Percentiles rank a stretch among this genome's conserved stretches.
phyloP scores from a whole-genome alignment of 2,113 vertebrate species.

The Dicerorhinus sumatrensis region DNA sequence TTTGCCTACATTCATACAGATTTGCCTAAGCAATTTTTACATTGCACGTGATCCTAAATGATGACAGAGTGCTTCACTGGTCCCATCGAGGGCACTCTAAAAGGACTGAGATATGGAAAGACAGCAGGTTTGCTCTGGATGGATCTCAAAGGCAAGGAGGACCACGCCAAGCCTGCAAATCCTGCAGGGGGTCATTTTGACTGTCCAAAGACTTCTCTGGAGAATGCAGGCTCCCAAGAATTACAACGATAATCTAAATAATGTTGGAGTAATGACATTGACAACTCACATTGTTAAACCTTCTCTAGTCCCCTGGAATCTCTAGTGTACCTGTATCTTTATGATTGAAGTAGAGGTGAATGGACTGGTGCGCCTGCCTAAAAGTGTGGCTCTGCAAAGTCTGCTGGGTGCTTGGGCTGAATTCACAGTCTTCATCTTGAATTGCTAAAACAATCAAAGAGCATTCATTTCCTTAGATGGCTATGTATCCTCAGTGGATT shows the following conservation, averaged over 20 bases:
- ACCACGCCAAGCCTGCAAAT: neutral
- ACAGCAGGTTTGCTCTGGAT: neutral
- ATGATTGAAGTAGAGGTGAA: constrained; percentile 18
- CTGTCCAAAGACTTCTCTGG: neutral
- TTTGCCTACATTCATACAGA: neutral
- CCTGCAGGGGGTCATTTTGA: neutral
- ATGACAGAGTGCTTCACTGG: neutral
- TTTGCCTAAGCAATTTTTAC: constrained; percentile 43
- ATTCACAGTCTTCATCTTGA: constrained; percentile 15
- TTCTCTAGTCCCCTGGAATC: constrained; percentile 15
- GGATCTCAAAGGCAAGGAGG: neutral
- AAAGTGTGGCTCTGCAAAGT: constrained; percentile 18
- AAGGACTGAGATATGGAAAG: neutral
- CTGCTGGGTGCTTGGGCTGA: neutral
- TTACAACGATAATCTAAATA: constrained; percentile 49
- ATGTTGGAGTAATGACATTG: neutral
- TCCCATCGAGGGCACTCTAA: neutral
- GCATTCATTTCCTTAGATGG: constrained; percentile 57
- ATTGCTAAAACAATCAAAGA: constrained; percentile 44
- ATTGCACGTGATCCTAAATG: neutral
- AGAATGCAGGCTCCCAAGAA: neutral
- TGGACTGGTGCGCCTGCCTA: neutral
- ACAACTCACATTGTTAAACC: neutral
- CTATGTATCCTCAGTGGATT: constrained; percentile 44
- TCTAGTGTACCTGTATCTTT: neutral